A percentile compares a stretch with the other conserved stretches of the same genome.
Conservation (phyloP, 2,888 invertebrate genomes). For the Chrysolina haemoptera region DNA sequence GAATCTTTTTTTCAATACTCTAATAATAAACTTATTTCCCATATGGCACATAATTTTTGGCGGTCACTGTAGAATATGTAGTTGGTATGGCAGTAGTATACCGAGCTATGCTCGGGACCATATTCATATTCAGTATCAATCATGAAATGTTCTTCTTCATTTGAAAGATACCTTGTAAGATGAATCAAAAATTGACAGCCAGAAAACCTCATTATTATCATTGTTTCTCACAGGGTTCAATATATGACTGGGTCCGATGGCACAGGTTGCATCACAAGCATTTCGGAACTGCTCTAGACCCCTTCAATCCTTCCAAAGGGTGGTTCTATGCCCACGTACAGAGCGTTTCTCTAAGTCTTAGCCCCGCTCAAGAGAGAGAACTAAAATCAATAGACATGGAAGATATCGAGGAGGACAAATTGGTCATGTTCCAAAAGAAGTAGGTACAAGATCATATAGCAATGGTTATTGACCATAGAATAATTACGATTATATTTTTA, state of each 20-base stretch:
- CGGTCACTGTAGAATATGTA: too few species aligned
- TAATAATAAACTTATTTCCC: too few species aligned
- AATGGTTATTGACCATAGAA: too few species aligned
- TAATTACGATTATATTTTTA: too few species aligned
- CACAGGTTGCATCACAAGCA: constrained; percentile 88
- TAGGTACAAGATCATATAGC: constrained; percentile 64
- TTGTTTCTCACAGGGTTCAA: constrained; percentile 77
- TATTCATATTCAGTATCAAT: too few species aligned
- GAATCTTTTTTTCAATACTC: too few species aligned
- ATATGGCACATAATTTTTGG: too few species aligned
- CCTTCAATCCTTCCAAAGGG: constrained; percentile 84
- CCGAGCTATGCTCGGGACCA: too few species aligned
- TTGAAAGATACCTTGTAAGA: too few species aligned
- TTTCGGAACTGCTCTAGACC: constrained; percentile 84
- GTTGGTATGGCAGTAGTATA: too few species aligned
- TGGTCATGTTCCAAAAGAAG: constrained; percentile 88
- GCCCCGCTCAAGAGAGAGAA: constrained; percentile 77
- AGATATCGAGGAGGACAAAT: constrained; percentile 83
- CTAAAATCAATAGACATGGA: constrained; percentile 81
- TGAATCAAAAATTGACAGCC: constrained; percentile 7
- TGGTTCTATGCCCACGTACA: constrained; percentile 87
- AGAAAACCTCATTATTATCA: too few species aligned
- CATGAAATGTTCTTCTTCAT: too few species aligned
- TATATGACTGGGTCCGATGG: constrained; percentile 87
- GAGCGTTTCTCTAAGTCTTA: constrained; percentile 78